Conservation (phyloP, 2,113 vertebrate genomes). For the Agapornis roseicollis region DNA sequence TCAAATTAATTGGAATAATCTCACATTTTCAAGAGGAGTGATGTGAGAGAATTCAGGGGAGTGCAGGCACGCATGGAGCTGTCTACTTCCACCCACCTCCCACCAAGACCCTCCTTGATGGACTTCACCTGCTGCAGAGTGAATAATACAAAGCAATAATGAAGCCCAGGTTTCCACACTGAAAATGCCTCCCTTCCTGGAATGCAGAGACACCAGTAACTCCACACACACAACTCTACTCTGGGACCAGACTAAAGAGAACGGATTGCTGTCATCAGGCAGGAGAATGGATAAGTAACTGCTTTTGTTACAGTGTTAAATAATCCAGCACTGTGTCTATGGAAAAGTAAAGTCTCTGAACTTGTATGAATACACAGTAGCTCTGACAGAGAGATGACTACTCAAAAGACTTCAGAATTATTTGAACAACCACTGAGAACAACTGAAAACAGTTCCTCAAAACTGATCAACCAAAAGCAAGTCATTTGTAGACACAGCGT, state of each 20-base stretch:
- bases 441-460: neutral
- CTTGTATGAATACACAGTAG: neutral
- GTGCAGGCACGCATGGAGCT: neutral
- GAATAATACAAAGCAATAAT: neutral
- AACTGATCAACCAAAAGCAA: neutral
- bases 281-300: neutral
- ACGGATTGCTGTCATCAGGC: neutral
- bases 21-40: neutral
- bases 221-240: neutral
- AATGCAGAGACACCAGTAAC: neutral
- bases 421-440: neutral
- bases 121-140: fast-evolving
- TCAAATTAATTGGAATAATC: neutral
- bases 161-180: neutral
- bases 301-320: neutral
- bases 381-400: neutral
- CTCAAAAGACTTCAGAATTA: neutral
- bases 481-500: neutral
- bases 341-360: neutral
- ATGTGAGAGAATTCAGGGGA: neutral
- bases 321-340: neutral
- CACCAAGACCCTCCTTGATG: fast-evolving
- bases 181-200: neutral
- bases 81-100: neutral
- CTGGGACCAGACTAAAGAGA: neutral